A percentile compares a stretch with the other conserved stretches of the same genome.
Evolutionary conservation across 2,888 invertebrate genomes (phyloP).

Genomic region (Orthosia gracilis): DNA sequence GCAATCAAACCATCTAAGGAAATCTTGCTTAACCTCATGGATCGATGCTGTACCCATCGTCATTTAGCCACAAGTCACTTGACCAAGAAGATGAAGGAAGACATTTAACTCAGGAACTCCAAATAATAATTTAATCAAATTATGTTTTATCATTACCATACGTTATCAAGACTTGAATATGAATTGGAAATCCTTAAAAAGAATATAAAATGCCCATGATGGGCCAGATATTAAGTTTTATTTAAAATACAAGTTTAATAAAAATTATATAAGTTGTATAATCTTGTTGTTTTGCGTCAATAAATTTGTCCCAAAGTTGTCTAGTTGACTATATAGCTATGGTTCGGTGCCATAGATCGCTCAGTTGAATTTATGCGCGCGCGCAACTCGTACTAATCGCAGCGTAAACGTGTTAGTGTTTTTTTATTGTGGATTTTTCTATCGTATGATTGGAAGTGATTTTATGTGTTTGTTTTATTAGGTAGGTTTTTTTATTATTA

Average conservation of each 20-base stretch:
- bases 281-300: constrained; percentile 39
- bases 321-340: constrained; percentile 60
- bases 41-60: background rate
- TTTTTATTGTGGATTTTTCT: constrained; percentile 31
- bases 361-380: constrained; percentile 62
- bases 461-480: constrained; percentile 46
- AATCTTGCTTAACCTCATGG: constrained; percentile 22
- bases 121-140: constrained; percentile 17
- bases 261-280: constrained; percentile 7
- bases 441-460: constrained; percentile 43
- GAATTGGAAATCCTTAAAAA: background rate
- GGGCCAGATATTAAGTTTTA: background rate
- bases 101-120: background rate
- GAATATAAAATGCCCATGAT: background rate
- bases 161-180: background rate
- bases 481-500: constrained; percentile 38
- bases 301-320: constrained; percentile 53
- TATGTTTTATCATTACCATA: background rate
- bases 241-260: background rate
- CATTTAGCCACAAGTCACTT: constrained; percentile 1
- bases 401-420: constrained; percentile 40
- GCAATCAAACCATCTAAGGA: constrained; percentile 10
- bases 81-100: background rate
- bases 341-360: constrained; percentile 31
- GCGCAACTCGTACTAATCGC: constrained; percentile 44